Conservation (phyloP, 2,888 invertebrate genomes). For the Blastobasis lacticolella region DNA sequence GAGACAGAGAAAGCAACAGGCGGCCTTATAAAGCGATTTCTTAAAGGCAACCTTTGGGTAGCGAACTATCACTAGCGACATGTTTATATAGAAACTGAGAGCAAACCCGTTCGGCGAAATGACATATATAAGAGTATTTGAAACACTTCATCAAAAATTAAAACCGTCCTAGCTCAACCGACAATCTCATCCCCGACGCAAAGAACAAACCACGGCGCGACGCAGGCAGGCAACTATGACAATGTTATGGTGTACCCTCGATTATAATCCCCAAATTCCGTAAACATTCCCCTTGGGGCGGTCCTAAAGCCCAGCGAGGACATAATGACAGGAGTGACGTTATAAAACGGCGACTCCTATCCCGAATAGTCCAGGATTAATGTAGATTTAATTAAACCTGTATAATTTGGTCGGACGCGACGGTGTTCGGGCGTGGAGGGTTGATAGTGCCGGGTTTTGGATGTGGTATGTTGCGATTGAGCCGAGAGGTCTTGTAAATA, state of each 20-base stretch:
- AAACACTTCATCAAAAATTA: neutral
- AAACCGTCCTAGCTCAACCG: slow-evolving; percentile 1
- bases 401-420: slow-evolving; percentile 52
- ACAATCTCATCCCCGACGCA: no score
- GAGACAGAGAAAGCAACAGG: no score
- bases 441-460: no score
- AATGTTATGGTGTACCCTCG: slow-evolving; percentile 19
- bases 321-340: slow-evolving; percentile 59
- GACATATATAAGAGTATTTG: neutral
- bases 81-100: neutral
- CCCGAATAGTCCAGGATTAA: slow-evolving; percentile 61
- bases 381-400: slow-evolving; percentile 72
- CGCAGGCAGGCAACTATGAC: slow-evolving; percentile 8
- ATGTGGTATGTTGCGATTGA: no score
- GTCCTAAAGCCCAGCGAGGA: slow-evolving; percentile 51
- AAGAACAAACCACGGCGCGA: no score
- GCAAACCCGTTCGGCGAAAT: neutral
- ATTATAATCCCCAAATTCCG: slow-evolving; percentile 41
- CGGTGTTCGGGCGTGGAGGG: no score
- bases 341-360: slow-evolving; percentile 48
- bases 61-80: no score
- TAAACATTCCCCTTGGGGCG: slow-evolving; percentile 36
- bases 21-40: no score
- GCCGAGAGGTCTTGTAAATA: no score
- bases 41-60: no score